A percentile compares a stretch with the other conserved stretches of the same genome.
Evolutionary conservation across 1,140 invertebrate species (phyloP).

Genomic region (Tribolium madens): DNA sequence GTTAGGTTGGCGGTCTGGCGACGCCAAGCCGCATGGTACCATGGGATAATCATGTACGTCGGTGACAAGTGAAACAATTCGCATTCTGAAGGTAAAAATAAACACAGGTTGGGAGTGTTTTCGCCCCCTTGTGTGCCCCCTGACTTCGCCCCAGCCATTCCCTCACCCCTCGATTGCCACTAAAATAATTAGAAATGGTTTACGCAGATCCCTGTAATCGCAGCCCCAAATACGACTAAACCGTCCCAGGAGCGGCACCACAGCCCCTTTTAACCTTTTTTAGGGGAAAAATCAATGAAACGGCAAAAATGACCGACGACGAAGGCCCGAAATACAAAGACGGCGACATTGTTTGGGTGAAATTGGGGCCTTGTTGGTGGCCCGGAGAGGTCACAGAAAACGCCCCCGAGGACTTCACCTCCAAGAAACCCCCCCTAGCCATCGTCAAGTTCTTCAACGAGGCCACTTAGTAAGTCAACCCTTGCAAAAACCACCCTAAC

Average conservation of each 20-base stretch:
- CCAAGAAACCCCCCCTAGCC: conserved; percentile 77
- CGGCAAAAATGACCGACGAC: conserved; percentile 72
- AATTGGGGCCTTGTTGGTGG: conserved; percentile 82
- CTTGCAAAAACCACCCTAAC: neutral
- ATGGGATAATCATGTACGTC: conserved; percentile 63
- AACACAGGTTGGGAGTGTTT: conserved; percentile 46
- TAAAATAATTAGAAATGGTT: conserved; percentile 31
- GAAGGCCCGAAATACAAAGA: conserved; percentile 74
- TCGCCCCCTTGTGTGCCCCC: neutral
- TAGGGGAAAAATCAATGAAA: neutral
- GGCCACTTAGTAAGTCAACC: conserved; percentile 78
- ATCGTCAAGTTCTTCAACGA: conserved; percentile 87
- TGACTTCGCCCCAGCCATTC: neutral
- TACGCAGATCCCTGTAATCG: conserved; percentile 36
- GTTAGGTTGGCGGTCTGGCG: conserved; percentile 61
- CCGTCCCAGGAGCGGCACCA: no score
- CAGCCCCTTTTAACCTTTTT: no score
- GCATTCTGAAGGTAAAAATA: conserved; percentile 55
- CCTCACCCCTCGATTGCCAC: neutral
- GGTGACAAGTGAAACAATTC: conserved; percentile 63
- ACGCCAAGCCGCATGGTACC: conserved; percentile 62
- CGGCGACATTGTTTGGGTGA: conserved; percentile 86
- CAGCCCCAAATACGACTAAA: neutral
- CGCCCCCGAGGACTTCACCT: conserved; percentile 71
- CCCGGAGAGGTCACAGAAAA: conserved; percentile 79